Evolutionary conservation across 2,797 vertebrate genomes (phyloP), one percentile per base, ranked within the genome.

Genomic region (Spheniscus humboldti): DNA sequence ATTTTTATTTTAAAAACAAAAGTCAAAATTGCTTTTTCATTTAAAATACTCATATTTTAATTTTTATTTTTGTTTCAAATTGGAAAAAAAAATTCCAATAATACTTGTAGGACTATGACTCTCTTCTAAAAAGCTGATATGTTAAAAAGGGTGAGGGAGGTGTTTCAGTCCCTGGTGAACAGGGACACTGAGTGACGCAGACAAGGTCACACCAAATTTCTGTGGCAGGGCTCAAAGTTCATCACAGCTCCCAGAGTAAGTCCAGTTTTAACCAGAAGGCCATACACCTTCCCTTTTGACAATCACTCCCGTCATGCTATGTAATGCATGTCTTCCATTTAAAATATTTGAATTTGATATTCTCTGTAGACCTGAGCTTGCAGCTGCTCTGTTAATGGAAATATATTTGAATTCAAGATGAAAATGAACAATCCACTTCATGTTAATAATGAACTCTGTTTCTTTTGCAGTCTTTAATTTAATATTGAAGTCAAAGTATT

Each of bases 301-400:
- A 86, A 47, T 57, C 45, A 17, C 64, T 73, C 50, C 30, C 35
- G 78, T 79, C 69, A 48, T 85, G 59, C 48, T 67, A 50, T 83
- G 62, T 27, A 77, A 89, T 82, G 68, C 30, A 81, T 69, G 74
- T 91, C 93, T 97, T 95, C 80, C 78, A 90, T 94, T 96, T 96
- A 39, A 94, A 94, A 81, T 96, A 96, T 90, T 86, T 69, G 48
- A 92, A 93, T 92, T 68, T 24, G 15, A 93, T 95, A 80, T 85
- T 97, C 73, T 90, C 20, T 41, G 53, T 53, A 18, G 3, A 73
- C 63, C 77, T 64, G 39, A 63, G 66, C 47, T 94, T 90, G 77
- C 76, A 95, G 80, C 71, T 96, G 75, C 39, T 88, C 48, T 35
- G 11, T 79, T 86, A 39, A 60, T 53, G 39, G 63, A 86, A 92